Base-by-base conservation (phyloP, 2,113 vertebrate genomes). In the Conger conger region DNA sequence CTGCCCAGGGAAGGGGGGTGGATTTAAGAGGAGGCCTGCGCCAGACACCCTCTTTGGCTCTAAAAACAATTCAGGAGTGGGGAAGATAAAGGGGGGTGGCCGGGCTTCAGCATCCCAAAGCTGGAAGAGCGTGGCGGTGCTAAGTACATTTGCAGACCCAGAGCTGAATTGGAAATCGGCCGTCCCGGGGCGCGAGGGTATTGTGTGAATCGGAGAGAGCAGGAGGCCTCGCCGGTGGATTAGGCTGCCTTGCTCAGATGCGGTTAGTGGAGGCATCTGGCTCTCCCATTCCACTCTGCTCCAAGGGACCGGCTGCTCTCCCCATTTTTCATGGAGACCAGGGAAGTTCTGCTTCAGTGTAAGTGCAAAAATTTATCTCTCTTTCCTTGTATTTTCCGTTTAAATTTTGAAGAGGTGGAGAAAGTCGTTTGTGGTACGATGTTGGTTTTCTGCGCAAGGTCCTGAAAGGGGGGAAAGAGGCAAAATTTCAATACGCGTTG, bases 331-430 rank as follows among this genome's bases (percentile, higher is more conserved):
- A 94, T 96, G 95, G 96, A 96, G 93, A 96, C 94, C 84, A 94
- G 92, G 80, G 95, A 96, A 94, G 89, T 96, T 96, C 95, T 95
- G 89, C 90, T 94, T 91, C 93, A 96, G 87, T 96, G 97, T 97
- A 96, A 97, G 97, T 97, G 89, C 36, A 50, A 54, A 42, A 36
- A 77, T 38, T 60, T 54, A 50, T 81, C 20, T 85, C 81, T 20
- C 36, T 81, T 79, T 76, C 53, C 80, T 73, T 30, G 27, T 68
- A 15, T 38, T 78, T 78, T 76, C 0, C 16, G 16, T 76, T 76
- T 76, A 33, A 36, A 33, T n/a, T 60, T 33, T 54, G 57, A 50
- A 42, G 57, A 27, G 38, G 17, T 0, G 27, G 30, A 36, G 23
- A 68, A 80, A 30, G 33, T 3, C 1, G 60, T 82, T 45, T 40